A percentile compares a stretch with the other conserved stretches of the same genome.
Evolutionary conservation across 37 sponge, comb jelly and placozoan species (phyloP).

Genomic region (Ephydatia muelleri): DNA sequence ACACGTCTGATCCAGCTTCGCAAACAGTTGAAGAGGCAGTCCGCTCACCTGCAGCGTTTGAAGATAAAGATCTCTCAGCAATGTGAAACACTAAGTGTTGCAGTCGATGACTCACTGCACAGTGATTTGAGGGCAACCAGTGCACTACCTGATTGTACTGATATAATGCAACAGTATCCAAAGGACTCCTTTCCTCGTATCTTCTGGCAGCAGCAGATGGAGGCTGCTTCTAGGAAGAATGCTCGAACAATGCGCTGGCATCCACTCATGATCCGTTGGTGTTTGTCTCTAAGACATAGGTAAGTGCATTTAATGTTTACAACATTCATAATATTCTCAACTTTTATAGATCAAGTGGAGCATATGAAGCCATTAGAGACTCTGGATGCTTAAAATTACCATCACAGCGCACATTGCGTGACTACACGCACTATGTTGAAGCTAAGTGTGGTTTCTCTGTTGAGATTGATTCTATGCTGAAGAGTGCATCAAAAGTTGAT

Average conservation of each 20-base stretch:
- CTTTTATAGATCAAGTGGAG: neutral
- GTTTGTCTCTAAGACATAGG: conserved; percentile 28
- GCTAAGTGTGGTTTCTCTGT: neutral
- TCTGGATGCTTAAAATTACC: neutral
- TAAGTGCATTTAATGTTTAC: neutral
- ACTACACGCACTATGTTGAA: neutral
- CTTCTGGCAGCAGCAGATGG: conserved; percentile 51
- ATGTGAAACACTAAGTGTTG: neutral
- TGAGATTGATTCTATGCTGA: neutral
- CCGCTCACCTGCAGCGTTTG: neutral
- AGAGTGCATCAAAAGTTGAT: neutral
- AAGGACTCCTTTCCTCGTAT: conserved; percentile 16
- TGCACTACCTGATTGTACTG: neutral
- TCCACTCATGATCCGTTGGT: conserved; percentile 45
- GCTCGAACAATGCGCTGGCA: conserved; percentile 39
- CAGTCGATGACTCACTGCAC: conserved; percentile 8
- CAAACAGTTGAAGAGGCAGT: neutral
- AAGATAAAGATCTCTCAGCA: neutral
- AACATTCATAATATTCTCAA: neutral
- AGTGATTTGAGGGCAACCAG: conserved; percentile 11
- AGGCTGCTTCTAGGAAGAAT: conserved; percentile 30
- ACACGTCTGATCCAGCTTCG: conserved; percentile 9
- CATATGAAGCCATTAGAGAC: neutral
- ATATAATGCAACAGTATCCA: neutral
- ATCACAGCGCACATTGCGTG: neutral